Percentiles rank a stretch among this genome's conserved stretches.
Evolutionary conservation across 1,140 invertebrate species (phyloP).

Genomic region (Plodia interpunctella): DNA sequence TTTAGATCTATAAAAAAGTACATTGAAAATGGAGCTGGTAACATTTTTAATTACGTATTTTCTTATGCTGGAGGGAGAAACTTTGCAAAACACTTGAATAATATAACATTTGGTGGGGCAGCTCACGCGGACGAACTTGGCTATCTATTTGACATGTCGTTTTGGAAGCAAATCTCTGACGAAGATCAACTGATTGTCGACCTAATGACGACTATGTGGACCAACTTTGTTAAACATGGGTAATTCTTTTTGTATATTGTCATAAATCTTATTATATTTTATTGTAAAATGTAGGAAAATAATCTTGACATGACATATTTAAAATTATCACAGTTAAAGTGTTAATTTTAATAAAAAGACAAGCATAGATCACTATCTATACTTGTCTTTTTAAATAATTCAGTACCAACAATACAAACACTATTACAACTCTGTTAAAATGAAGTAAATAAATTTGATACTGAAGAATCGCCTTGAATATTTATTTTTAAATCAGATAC

Average conservation of each 20-base stretch:
- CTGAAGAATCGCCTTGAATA: too few relatives aligned
- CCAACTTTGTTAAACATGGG: conserved; percentile 21
- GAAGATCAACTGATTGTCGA: conserved; percentile 14
- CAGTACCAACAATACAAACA: too few relatives aligned
- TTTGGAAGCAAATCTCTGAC: not conserved
- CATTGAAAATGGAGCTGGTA: not conserved
- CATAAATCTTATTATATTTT: too few relatives aligned
- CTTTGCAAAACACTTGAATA: not conserved
- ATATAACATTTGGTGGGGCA: conserved; percentile 6
- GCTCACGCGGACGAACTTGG: conserved; percentile 18
- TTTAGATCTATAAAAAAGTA: conserved; percentile 11
- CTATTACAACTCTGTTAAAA: too few relatives aligned
- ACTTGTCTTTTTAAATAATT: too few relatives aligned
- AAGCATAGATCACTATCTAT: too few relatives aligned
- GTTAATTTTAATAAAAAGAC: too few relatives aligned
- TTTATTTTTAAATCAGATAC: too few relatives aligned
- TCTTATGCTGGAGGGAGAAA: conserved; percentile 14
- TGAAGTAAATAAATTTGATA: too few relatives aligned
- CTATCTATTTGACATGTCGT: conserved; percentile 17
- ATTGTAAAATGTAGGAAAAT: too few relatives aligned
- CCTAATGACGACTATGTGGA: conserved; percentile 16
- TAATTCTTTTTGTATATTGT: conserved; percentile 4
- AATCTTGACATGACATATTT: too few relatives aligned
- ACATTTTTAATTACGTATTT: conserved; percentile 21
- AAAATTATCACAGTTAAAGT: too few relatives aligned